phyloP scores from a whole-genome alignment of 1,140 invertebrate species.

The Cyphomyrmex costatus region DNA sequence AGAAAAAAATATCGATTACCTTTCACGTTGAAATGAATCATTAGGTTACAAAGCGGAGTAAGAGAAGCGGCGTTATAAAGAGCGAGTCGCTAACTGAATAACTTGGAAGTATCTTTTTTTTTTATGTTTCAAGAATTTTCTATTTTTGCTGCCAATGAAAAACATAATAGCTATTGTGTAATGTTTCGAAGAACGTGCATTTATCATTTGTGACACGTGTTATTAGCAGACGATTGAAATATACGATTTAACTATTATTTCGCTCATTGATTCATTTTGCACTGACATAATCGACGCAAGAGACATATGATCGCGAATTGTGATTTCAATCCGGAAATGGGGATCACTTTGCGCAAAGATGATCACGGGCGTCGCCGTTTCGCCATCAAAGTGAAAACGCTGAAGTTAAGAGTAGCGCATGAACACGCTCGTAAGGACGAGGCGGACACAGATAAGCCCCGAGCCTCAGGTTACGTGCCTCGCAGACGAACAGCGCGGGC shows the following conservation, averaged over 20 bases:
- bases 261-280: neutral
- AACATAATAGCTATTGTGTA: neutral
- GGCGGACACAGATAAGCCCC: constrained; percentile 53
- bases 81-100: neutral
- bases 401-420: constrained; percentile 48
- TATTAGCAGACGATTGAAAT: neutral
- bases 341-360: constrained; percentile 45
- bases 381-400: constrained; percentile 66
- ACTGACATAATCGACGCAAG: neutral
- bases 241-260: neutral
- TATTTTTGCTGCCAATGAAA: neutral
- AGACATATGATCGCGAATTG: neutral
- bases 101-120: neutral
- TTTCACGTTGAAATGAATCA: neutral
- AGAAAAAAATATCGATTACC: constrained; percentile 42
- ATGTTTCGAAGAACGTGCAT: constrained; percentile 3
- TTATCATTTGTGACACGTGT: neutral
- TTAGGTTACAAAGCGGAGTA: neutral
- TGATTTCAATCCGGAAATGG: constrained; percentile 8
- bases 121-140: neutral
- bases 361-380: constrained; percentile 57
- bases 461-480: constrained; percentile 63
- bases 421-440: constrained; percentile 60
- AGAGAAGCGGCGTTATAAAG: neutral
- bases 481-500: constrained; percentile 59